Base-by-base conservation (phyloP, 2,888 invertebrate species). In the Trissonchulus latispiculum region DNA sequence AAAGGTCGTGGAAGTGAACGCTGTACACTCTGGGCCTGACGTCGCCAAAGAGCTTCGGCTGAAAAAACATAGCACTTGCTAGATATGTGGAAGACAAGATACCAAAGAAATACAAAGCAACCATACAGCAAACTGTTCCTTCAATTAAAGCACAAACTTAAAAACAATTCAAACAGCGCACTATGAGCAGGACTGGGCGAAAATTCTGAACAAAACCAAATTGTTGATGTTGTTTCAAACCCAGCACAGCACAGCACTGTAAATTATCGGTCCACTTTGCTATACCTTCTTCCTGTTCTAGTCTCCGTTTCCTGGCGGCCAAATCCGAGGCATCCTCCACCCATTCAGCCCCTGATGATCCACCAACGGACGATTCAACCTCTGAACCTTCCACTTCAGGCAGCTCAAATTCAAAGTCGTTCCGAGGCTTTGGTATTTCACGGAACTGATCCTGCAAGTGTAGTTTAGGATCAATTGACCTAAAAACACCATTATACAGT, bases 361-460 rank as follows among this genome's bases (percentile, higher is more conserved):
- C 69, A n/a, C 36, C 33, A n/a, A 36, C 33, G n/a, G 69, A 36
- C 33, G 69, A 31, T 36, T 28, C 33, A 2, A 33, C 23, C 33
- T 68, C 69, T 23, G 69, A 3, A 8, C 36, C 77, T 29, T 80
- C 83, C 59, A 83, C 83, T 76, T 95, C 95, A 0, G 96, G 95
- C 23, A 96, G 92, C 62, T 97, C 95, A 80, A 97, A 95, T 86
- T 99, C 97, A 84, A 95, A 99, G 85, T 99, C 97, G 83, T 99
- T 97, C 78, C 91, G 90, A 0, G 99, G 97, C 0, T 89, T 85
- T 0, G 99, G 99, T 74, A 99, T 86, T 0, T 89, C 86, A 64
- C 90, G 89, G 32, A 95, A 87, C 72, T 90, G 89, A 8, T 48
- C 48, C 48, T 48, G 48, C 48, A 48, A 48, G 8, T 48, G 8